phyloP scores from a whole-genome alignment of 2,888 invertebrate species.

The Melipona bicolor region DNA sequence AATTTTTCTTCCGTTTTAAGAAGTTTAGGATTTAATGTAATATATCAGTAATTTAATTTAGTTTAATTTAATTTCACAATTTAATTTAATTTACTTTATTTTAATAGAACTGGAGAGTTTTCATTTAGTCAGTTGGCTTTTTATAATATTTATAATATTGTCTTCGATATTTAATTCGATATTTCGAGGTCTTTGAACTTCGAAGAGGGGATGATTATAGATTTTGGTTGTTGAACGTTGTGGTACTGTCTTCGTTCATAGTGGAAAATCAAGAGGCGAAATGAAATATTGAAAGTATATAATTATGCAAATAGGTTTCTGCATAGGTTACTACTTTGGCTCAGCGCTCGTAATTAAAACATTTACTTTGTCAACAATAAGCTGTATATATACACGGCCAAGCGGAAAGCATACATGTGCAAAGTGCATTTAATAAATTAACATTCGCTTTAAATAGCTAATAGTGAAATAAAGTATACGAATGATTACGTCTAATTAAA shows the following conservation, averaged over 20 bases:
- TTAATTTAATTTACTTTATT: background rate
- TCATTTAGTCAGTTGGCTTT: too few relatives aligned
- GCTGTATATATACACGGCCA: background rate
- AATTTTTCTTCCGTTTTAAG: too few relatives aligned
- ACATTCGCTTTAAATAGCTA: conserved; percentile 11
- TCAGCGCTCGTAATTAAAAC: conserved; percentile 45
- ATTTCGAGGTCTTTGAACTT: background rate
- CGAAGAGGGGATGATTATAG: background rate
- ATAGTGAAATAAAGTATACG: background rate
- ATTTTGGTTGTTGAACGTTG: background rate
- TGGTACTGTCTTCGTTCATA: background rate
- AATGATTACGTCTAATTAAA: background rate
- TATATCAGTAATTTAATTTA: too few relatives aligned
- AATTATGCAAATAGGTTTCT: conserved; percentile 40
- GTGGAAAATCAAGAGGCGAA: conserved; percentile 24
- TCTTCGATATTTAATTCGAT: background rate
- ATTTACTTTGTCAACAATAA: conserved; percentile 55
- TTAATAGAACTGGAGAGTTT: background rate
- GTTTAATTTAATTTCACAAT: background rate
- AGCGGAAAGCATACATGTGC: conserved; percentile 6
- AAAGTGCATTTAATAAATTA: conserved; percentile 37
- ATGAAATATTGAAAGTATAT: conserved; percentile 23
- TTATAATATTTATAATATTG: background rate
- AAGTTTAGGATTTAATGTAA: too few relatives aligned
- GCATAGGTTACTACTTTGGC: conserved; percentile 19